Percentiles rank a stretch among this genome's conserved stretches.
phyloP scores from a whole-genome alignment of 1,140 invertebrate genomes.

The Hylaeus volcanicus region DNA sequence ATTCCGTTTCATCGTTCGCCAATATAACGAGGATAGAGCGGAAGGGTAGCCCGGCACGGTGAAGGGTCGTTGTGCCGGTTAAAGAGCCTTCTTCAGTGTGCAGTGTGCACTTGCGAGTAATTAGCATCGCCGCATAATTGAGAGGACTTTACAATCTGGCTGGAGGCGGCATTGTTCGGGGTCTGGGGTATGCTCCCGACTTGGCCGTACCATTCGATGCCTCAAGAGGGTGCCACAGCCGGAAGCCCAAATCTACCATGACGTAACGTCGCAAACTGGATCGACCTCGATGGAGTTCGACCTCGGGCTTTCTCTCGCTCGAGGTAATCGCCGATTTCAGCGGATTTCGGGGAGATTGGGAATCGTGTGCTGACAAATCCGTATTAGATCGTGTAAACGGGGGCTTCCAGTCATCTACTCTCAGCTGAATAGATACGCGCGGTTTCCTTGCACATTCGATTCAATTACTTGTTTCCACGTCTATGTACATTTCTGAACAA shows the following conservation, averaged over 20 bases:
- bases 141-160: constrained; percentile 67
- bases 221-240: constrained; percentile 58
- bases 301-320: constrained; percentile 44
- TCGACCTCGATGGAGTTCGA: constrained; percentile 55
- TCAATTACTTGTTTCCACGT: constrained; percentile 48
- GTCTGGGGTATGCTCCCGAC: constrained; percentile 46
- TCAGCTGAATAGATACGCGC: constrained; percentile 25
- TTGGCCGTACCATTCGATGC: constrained; percentile 52
- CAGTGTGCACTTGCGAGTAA: constrained; percentile 65
- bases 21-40: constrained; percentile 48
- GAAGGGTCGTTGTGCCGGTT: constrained; percentile 39
- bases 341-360: constrained; percentile 55
- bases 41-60: constrained; percentile 26
- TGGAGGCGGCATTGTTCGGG: constrained; percentile 56
- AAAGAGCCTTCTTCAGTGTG: constrained; percentile 55
- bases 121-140: constrained; percentile 73
- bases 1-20: constrained; percentile 52
- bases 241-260: constrained; percentile 57
- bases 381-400: constrained; percentile 60
- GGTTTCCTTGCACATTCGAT: constrained; percentile 39
- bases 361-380: constrained; percentile 62
- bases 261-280: constrained; percentile 53
- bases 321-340: constrained; percentile 63
- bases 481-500: constrained; percentile 46
- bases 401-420: constrained; percentile 33